A percentile compares a stretch with the other conserved stretches of the same genome.
Evolutionary conservation across 92 coral and sea anemone genomes (phyloP).

Genomic region (Parazoanthus darwini): DNA sequence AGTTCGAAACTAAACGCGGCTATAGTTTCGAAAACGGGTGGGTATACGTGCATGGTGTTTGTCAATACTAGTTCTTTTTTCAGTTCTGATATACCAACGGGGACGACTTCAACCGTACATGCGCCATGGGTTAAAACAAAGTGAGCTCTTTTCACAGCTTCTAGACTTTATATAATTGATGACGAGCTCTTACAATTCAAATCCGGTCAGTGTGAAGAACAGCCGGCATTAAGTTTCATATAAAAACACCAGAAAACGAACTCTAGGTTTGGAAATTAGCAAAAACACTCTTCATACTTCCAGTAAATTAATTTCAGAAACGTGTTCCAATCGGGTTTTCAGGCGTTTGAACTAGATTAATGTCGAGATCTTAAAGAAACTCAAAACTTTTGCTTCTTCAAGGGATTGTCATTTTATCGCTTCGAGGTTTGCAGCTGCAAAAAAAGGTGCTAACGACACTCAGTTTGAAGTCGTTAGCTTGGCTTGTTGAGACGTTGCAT

Average conservation of each 20-base stretch:
- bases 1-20: too few species aligned
- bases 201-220: not conserved
- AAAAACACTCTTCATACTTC: conserved; percentile 11
- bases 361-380: not conserved
- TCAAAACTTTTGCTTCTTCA: not conserved
- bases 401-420: not conserved
- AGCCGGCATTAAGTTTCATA: not conserved
- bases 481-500: not conserved
- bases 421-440: not conserved
- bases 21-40: too few species aligned
- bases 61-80: too few species aligned
- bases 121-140: too few species aligned
- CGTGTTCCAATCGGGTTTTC: not conserved
- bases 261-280: not conserved
- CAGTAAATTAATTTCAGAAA: conserved; percentile 26
- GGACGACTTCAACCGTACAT: too few species aligned
- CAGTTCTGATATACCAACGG: too few species aligned
- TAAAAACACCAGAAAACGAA: not conserved
- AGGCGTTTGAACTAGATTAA: conserved; percentile 4
- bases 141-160: too few species aligned
- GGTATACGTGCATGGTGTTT: too few species aligned
- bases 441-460: not conserved
- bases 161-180: too few species aligned
- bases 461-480: not conserved
- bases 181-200: too few species aligned